Percentiles rank a stretch among this genome's conserved stretches.
Conservation (phyloP, 2,888 invertebrate genomes). For the Drosophila nr. fundita region DNA sequence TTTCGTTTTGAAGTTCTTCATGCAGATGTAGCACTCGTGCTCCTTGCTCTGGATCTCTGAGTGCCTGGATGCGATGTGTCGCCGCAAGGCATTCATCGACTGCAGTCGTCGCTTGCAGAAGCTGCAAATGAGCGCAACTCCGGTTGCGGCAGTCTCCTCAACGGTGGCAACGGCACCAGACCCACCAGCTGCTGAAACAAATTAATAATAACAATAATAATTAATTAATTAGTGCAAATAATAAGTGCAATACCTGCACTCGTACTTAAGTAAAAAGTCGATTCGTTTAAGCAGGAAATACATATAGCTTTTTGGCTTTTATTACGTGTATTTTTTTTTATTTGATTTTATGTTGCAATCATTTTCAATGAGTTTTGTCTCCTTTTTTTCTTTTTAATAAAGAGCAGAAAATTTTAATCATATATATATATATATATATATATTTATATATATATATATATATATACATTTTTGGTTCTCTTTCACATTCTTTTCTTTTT, state of each 20-base stretch:
- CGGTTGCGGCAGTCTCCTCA: conserved; percentile 47
- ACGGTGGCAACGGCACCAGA: not conserved
- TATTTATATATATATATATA: conserved; percentile 24
- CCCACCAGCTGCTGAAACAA: conserved; percentile 12
- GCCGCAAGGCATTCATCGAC: conserved; percentile 82
- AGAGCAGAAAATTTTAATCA: conserved; percentile 9
- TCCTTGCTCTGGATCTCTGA: conserved; percentile 81
- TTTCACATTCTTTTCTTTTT: conserved; percentile 23
- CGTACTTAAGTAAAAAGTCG: conserved; percentile 12
- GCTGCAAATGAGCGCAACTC: conserved; percentile 71
- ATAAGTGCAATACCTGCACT: not conserved
- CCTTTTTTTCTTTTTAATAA: conserved; percentile 22
- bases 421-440: conserved; percentile 3
- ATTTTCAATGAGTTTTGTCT: conserved; percentile 13
- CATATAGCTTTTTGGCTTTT: conserved; percentile 53
- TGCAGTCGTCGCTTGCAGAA: conserved; percentile 82
- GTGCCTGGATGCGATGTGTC: conserved; percentile 84
- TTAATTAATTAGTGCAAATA: not conserved
- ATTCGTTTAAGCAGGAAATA: conserved; percentile 50
- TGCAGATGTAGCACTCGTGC: conserved; percentile 82
- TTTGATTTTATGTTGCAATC: conserved; percentile 26
- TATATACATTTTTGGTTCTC: conserved; percentile 39
- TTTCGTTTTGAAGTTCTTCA: conserved; percentile 84
- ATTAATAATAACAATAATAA: not conserved
- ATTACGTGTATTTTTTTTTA: conserved; percentile 40